A percentile compares a stretch with the other conserved stretches of the same genome.
Conservation (phyloP, 1,140 invertebrate genomes). For the Aethina tumida region DNA sequence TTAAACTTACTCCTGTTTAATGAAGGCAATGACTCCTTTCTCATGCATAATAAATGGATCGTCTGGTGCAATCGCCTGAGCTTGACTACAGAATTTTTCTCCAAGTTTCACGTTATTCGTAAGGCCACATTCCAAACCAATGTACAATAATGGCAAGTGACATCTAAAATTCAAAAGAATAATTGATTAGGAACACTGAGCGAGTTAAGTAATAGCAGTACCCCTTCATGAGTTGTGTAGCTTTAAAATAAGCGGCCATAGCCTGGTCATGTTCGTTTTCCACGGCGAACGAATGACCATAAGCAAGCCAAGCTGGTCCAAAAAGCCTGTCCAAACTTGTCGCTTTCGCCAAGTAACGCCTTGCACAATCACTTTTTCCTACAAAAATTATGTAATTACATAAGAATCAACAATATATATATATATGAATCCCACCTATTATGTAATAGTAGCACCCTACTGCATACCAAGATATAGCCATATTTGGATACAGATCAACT, state of each 20-base stretch:
- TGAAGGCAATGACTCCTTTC: slow-evolving; percentile 86
- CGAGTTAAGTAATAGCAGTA: too few relatives aligned
- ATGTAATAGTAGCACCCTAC: slow-evolving; percentile 96
- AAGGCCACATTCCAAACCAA: slow-evolving; percentile 89
- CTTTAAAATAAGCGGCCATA: slow-evolving; percentile 97
- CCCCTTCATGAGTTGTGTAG: slow-evolving; percentile 70
- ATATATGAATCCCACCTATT: slow-evolving; percentile 52
- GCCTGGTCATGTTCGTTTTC: slow-evolving; percentile 98
- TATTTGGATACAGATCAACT: slow-evolving; percentile 86
- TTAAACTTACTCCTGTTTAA: slow-evolving; percentile 68
- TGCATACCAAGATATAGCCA: slow-evolving; percentile 90
- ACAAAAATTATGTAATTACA: slow-evolving; percentile 17
- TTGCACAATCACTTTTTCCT: slow-evolving; percentile 79
- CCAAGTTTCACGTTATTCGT: slow-evolving; percentile 89
- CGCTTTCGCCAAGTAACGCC: slow-evolving; percentile 85
- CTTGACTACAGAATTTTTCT: slow-evolving; percentile 86
- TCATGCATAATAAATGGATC: slow-evolving; percentile 95
- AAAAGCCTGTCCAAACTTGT: slow-evolving; percentile 82
- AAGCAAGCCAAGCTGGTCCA: slow-evolving; percentile 91
- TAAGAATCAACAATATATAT: too few relatives aligned
- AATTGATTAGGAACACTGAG: too few relatives aligned
- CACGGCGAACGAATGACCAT: slow-evolving; percentile 92
- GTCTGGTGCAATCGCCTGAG: slow-evolving; percentile 67
- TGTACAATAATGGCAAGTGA: slow-evolving; percentile 84
- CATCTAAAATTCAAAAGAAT: too few relatives aligned